Base-by-base conservation (phyloP, 2,113 vertebrate genomes). In the Anolis carolinensis region DNA sequence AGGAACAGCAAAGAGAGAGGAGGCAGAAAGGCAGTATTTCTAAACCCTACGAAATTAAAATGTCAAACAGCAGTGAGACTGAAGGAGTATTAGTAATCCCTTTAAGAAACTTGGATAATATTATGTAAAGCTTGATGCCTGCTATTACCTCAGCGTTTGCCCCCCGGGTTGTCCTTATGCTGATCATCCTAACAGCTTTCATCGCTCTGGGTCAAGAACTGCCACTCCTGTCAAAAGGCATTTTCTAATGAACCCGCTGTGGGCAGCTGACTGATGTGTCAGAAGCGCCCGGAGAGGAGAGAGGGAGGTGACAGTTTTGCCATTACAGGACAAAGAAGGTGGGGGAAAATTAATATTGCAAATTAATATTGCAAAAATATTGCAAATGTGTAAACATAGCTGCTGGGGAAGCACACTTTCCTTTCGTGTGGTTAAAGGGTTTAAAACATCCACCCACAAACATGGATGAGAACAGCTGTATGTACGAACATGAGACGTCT, bases 221-320 rank as follows among this genome's bases (percentile, higher is more conserved):
- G 75, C 72, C 16, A 0, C 68, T 82, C 84, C 89, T 86, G 89
- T 94, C 92, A 91, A 76, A 92, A 95, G 85, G 27, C 55, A 86
- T 92, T 85, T n/a, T 2, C 0, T 82, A 85, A 65, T 5, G 32
- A 44, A 85, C 77, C 21, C 50, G 79, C 90, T 89, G 21, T 76
- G 88, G 89, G 91, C 88, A 88, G 39, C 52, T 84, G 92, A 85
- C 87, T 77, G 85, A 89, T 52, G 81, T 71, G 70, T 78, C 85
- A 84, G 79, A 91, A 93, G 39, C 74, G 84, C 86, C 67, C 83
- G 30, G 52, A 82, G 72, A 87, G 79, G 73, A 0, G 0, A 44
- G 52, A 77, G 52, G 39, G 80, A 92, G 89, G 87, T 84, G 88
- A 91, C 84, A 73, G 89, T 89, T 89, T 44, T 91, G 93, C 90